Base-by-base conservation (phyloP, 2,888 invertebrate species). In the Drosophila niveifrons region DNA sequence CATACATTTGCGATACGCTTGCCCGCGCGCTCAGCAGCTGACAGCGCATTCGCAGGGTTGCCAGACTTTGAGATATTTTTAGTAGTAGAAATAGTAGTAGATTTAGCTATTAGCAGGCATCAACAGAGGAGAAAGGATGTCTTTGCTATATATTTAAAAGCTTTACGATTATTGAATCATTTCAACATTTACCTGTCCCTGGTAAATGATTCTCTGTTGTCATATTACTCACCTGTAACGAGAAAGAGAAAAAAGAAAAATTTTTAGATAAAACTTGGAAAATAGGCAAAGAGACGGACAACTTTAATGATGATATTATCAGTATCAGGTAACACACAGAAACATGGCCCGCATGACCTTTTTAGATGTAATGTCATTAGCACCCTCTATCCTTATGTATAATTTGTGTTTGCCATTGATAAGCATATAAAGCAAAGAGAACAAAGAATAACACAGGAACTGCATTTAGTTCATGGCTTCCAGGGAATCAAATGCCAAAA, bases 361-460 rank as follows among this genome's bases (percentile, higher is more conserved):
- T 62, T 52, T 39, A 23, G 10, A 52, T 59, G 57, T 73, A 55
- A 47, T 47, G 44, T 51, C 78, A 78, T 78, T 78, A 75, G 53
- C 75, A 58, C 59, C 64, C 50, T 39, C 29, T 53, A 29, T 46
- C 48, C 59, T 55, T 56, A 47, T 69, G 74, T 73, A 66, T 75
- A 85, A 88, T 82, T 59, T 66, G 62, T 59, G 43, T 61, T 28
- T 56, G 34, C 36, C 71, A 72, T 79, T 66, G 61, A 73, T 70
- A 66, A 76, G 72, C 48, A 76, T 47, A n/a, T 47, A n/a, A 69
- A 72, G 39, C 56, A 28, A 66, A 64, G 64, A 64, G 62, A 66
- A 65, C 57, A 52, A 69, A 69, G 51, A 78, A 78, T 36, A 80
- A 84, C 76, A 89, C 79, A 85, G 84, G 87, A 84, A 84, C 84